phyloP scores from a whole-genome alignment of 2,888 invertebrate species.

The Folsomia candida region DNA sequence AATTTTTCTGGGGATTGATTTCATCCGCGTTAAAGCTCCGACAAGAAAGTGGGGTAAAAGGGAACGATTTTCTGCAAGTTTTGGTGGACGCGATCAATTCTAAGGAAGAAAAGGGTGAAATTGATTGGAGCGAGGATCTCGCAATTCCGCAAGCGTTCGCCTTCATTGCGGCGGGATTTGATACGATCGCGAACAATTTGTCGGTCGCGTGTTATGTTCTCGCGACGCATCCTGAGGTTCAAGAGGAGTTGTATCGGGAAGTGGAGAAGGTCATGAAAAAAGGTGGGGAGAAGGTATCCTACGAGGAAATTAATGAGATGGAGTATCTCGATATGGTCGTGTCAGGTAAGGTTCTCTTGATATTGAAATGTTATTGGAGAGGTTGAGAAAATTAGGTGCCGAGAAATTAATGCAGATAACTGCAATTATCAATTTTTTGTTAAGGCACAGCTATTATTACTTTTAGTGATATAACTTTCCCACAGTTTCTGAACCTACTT shows the following conservation, averaged over 20 bases:
- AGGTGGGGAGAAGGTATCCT: not conserved
- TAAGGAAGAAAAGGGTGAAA: not conserved
- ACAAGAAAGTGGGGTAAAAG: not conserved
- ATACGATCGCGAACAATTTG: not conserved
- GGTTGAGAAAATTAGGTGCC: not conserved
- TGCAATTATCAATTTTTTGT: too few relatives aligned
- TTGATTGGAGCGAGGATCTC: not conserved
- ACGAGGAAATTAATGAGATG: constrained; percentile 2
- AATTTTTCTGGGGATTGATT: not conserved
- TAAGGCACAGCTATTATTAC: too few relatives aligned
- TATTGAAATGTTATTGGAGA: not conserved
- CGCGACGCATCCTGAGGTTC: constrained; percentile 6
- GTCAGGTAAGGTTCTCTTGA: constrained; percentile 3
- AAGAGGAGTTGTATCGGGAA: constrained; percentile 5
- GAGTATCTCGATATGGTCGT: not conserved
- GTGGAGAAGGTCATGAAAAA: not conserved
- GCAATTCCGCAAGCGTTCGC: not conserved
- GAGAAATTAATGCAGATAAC: not conserved
- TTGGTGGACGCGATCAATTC: not conserved
- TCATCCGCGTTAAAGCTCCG: not conserved
- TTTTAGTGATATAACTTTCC: too few relatives aligned
- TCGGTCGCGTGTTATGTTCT: not conserved
- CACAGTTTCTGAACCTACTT: not conserved
- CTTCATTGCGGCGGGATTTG: not conserved
- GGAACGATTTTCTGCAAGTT: not conserved